A percentile compares a stretch with the other conserved stretches of the same genome.
Conservation (phyloP, 2,113 vertebrate genomes). For the Sylvicapra grimmia region DNA sequence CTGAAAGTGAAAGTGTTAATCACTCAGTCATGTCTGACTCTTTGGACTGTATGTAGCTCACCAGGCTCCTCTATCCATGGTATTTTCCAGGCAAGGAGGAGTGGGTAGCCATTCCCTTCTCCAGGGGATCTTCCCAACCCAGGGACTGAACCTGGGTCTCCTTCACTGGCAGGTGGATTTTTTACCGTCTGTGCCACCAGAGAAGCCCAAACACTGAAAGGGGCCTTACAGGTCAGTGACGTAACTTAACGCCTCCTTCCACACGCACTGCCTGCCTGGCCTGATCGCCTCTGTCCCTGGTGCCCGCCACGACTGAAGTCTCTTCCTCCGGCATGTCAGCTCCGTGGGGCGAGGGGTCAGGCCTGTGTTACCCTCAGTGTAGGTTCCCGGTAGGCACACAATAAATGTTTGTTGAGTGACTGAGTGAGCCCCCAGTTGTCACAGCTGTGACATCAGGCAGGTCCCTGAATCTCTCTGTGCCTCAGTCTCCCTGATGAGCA, state of each 20-base stretch:
- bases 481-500: not conserved
- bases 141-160: not conserved
- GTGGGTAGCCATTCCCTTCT: not conserved
- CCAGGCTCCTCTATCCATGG: not conserved
- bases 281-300: too few species aligned
- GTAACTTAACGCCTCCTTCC: fast-evolving
- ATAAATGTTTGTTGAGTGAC: not conserved
- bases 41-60: not conserved
- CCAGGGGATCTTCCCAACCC: not conserved
- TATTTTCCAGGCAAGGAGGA: not conserved
- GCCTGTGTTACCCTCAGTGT: not conserved
- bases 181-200: not conserved
- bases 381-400: fast-evolving
- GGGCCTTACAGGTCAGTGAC: not conserved
- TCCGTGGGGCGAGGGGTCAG: fast-evolving
- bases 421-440: too few species aligned
- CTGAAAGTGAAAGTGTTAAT: not conserved
- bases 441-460: fast-evolving
- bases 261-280: too few species aligned
- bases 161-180: not conserved
- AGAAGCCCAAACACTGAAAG: not conserved
- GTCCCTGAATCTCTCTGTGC: not conserved
- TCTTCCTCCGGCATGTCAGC: not conserved
- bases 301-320: fast-evolving
- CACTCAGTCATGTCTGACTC: fast-evolving